A percentile compares a stretch with the other conserved stretches of the same genome.
These are phyloP conservation scores for Laothoe populi DNA, from an alignment of 2,888 invertebrate genomes.

Conservation along the genomic window DNA sequence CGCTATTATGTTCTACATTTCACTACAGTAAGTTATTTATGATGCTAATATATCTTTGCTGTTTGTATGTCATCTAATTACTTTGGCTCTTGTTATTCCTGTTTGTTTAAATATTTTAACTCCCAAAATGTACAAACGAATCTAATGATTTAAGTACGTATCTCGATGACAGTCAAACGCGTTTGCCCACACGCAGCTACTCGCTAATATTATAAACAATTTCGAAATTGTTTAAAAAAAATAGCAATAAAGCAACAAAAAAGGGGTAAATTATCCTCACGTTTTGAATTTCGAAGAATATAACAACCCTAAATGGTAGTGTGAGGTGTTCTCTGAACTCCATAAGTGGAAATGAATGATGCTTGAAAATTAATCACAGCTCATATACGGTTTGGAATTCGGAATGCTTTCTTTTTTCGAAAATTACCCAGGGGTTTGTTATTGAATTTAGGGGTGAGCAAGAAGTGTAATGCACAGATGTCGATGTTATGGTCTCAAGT, in stretches of 20 bases:
- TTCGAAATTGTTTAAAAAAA: constrained; percentile 10
- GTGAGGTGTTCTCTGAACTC: constrained; percentile 5
- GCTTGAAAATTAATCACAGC: constrained; percentile 15
- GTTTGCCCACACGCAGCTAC: background rate
- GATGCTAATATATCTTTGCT: background rate
- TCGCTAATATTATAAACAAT: background rate
- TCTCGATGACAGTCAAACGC: background rate
- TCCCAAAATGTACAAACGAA: background rate
- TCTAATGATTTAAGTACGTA: background rate
- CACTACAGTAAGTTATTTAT: background rate
- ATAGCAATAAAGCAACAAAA: constrained; percentile 17
- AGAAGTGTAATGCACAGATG: background rate
- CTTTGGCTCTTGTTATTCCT: no score
- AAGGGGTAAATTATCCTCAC: constrained; percentile 8
- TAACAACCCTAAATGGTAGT: constrained; percentile 13
- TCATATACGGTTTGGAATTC: constrained; percentile 7
- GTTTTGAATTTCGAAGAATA: constrained; percentile 14
- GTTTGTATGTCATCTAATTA: no score
- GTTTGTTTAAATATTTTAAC: no score
- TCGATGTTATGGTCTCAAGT: no score
- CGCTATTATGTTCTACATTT: constrained; percentile 10
- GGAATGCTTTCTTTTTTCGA: constrained; percentile 1
- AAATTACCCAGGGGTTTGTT: background rate
- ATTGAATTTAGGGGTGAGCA: background rate
- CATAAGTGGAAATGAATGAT: background rate